Percentiles rank a stretch among this genome's conserved stretches.
Conservation (phyloP, 1,140 invertebrate species). For the Calephelis virginiensis region DNA sequence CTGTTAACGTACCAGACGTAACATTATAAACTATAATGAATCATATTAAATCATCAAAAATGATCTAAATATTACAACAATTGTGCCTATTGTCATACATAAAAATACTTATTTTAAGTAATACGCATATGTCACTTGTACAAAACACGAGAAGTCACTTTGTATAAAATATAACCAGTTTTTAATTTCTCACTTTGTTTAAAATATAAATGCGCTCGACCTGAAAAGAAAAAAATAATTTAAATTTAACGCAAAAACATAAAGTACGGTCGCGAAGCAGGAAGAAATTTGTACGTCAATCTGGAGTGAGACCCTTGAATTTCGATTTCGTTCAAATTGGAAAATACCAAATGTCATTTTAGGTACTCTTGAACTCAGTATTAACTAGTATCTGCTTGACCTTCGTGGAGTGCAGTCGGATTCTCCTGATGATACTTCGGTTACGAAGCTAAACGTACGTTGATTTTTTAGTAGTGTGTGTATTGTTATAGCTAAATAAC, state of each 20-base stretch:
- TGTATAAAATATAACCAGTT: slow-evolving; percentile 20
- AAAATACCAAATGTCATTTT: too few relatives aligned
- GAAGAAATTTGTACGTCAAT: too few relatives aligned
- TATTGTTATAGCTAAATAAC: too few relatives aligned
- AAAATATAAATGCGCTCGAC: not conserved
- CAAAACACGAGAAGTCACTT: slow-evolving; percentile 22
- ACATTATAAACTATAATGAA: slow-evolving; percentile 14
- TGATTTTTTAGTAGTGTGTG: too few relatives aligned
- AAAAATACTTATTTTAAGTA: slow-evolving; percentile 22
- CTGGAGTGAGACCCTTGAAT: too few relatives aligned
- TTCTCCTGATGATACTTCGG: too few relatives aligned
- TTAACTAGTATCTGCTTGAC: too few relatives aligned
- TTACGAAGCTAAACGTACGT: too few relatives aligned
- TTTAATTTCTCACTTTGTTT: slow-evolving; percentile 9
- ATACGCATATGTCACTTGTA: slow-evolving; percentile 21
- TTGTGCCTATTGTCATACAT: slow-evolving; percentile 19
- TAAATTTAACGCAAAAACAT: not conserved
- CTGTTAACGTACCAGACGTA: slow-evolving; percentile 21
- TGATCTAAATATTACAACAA: slow-evolving; percentile 19
- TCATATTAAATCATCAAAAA: slow-evolving; percentile 8
- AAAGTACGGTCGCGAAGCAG: too few relatives aligned
- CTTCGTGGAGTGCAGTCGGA: too few relatives aligned
- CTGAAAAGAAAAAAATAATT: slow-evolving; percentile 7
- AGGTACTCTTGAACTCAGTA: too few relatives aligned
- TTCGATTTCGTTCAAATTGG: too few relatives aligned